Evolutionary conservation across 2,888 invertebrate species (phyloP), one percentile per base, ranked within the genome.

Genomic region (Temnothorax rugatulus): DNA sequence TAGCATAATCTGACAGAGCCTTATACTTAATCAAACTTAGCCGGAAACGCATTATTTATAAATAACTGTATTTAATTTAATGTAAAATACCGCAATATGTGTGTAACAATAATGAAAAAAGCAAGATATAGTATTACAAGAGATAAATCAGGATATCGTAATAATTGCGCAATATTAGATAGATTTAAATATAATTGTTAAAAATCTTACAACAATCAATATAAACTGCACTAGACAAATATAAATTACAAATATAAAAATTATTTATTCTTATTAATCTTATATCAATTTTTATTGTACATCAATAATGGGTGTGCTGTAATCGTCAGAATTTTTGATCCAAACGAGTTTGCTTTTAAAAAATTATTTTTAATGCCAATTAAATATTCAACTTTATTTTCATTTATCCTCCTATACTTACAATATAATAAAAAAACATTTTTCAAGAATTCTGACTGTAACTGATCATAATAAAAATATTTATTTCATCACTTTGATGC

Each of bases 1-100:
- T 90, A 92, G 88, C 88, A 90, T 87, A 90, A 88, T 87, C 88
- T 90, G 87, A 90, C 85, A 87, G 86, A 91, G 87, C 84, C 92
- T 93, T 92, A 93, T 86, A 88, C 92, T 92, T 93, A 93, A 87
- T 88, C 86, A 83, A 87, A 82, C 84, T 88, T 86, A 91, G 68
- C 79, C 79, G 82, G 79, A 88, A 86, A 86, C 82, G 86, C 83
- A 87, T 82, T 68, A 79, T 59, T 44, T 75, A 79, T 84, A 77
- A 68, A 76, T 2, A 61, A 25, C 64, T 84, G 81, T 74, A 86
- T 87, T 87, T 90, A 84, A 85, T 82, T 69, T 88, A 87, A 87
- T 85, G 74, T 88, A 83, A 87, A 90, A 44, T 84, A 87, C 29
- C 69, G 76, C 86, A 86, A 85, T 79, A 29, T 18, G 63, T 71